A percentile compares a stretch with the other conserved stretches of the same genome.
Evolutionary conservation across 2,888 invertebrate species (phyloP).

Genomic region (Harpalus rubripes): DNA sequence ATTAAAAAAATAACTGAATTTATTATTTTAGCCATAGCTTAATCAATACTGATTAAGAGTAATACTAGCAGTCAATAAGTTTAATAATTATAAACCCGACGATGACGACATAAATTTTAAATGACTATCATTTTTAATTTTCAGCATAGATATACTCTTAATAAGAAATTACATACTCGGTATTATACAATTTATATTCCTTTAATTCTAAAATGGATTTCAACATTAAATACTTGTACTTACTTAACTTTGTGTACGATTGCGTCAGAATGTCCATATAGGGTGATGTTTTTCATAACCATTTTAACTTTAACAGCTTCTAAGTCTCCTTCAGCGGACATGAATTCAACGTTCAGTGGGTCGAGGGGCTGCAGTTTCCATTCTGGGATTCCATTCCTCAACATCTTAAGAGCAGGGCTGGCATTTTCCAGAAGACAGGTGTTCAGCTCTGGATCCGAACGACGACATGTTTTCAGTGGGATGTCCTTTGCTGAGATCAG

Average conservation of each 20-base stretch:
- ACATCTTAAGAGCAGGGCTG: not conserved
- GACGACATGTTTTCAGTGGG: constrained; percentile 12
- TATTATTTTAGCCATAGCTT: too few species aligned
- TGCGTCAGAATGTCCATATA: constrained; percentile 22
- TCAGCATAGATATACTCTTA: not conserved
- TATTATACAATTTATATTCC: too few species aligned
- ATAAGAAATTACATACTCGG: not conserved
- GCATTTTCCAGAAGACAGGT: constrained; percentile 36
- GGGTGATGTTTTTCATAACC: constrained; percentile 62
- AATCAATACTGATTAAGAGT: too few species aligned
- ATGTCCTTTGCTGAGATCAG: not conserved
- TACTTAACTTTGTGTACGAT: constrained; percentile 42
- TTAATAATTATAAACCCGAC: too few species aligned
- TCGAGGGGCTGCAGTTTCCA: constrained; percentile 27
- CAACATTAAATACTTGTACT: not conserved
- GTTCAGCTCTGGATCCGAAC: constrained; percentile 54
- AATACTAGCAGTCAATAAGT: too few species aligned
- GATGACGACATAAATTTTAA: too few species aligned
- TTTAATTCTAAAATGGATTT: too few species aligned
- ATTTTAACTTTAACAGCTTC: constrained; percentile 55
- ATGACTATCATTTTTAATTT: too few species aligned
- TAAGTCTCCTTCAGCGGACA: constrained; percentile 61
- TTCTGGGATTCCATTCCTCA: constrained; percentile 51
- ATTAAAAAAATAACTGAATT: too few species aligned
- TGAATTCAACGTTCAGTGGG: constrained; percentile 41